phyloP scores from a whole-genome alignment of 2,888 invertebrate genomes.

The Eupsilia transversa region DNA sequence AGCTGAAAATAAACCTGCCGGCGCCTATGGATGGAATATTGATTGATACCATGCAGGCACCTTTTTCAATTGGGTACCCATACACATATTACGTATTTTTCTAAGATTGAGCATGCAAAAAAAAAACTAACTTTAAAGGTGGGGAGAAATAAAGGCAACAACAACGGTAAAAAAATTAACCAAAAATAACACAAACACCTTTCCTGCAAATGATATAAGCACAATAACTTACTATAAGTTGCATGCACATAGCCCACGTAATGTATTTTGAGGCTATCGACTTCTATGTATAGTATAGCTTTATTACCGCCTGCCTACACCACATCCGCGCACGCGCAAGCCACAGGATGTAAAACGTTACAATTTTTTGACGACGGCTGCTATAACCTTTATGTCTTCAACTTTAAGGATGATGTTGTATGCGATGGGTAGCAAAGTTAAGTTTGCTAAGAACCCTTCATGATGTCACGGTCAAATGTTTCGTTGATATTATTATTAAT shows the following conservation, averaged over 20 bases:
- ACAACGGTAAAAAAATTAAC: not conserved
- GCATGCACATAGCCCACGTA: slow-evolving; percentile 58
- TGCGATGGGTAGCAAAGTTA: not conserved
- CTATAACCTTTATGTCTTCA: slow-evolving; percentile 38
- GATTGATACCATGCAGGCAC: not conserved
- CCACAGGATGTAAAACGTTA: slow-evolving; percentile 81
- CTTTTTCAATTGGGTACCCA: not conserved
- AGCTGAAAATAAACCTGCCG: too few relatives aligned
- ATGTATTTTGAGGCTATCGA: slow-evolving; percentile 69
- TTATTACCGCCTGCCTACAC: slow-evolving; percentile 73
- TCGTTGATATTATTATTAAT: slow-evolving; percentile 70
- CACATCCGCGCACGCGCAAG: slow-evolving; percentile 84
- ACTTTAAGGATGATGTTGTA: slow-evolving; percentile 49
- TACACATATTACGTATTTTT: too few relatives aligned
- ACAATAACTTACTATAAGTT: slow-evolving; percentile 27
- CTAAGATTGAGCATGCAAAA: too few relatives aligned
- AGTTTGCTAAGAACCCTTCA: slow-evolving; percentile 63
- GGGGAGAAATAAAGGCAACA: not conserved
- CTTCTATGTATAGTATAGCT: slow-evolving; percentile 65
- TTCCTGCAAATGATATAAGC: slow-evolving; percentile 31
- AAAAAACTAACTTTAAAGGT: not conserved
- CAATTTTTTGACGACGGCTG: slow-evolving; percentile 45
- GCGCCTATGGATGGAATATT: not conserved
- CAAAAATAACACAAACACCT: not conserved
- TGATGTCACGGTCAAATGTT: slow-evolving; percentile 74